Evolutionary conservation across 2,888 invertebrate genomes (phyloP).

Genomic region (Zhuqinia jingwanae): DNA sequence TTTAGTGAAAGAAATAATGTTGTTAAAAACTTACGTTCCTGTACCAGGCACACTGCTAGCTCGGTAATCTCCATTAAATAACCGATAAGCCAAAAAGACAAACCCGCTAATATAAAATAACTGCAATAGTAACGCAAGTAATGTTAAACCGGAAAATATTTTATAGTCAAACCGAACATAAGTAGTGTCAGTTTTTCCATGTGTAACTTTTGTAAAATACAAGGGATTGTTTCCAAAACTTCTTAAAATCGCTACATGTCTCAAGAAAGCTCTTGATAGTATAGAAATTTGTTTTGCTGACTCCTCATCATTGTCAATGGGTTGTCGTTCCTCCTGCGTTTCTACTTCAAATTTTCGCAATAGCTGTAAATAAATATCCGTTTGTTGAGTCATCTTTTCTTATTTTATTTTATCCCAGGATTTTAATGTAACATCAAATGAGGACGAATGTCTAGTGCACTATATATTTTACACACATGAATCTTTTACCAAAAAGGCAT

Average conservation of each 20-base stretch:
- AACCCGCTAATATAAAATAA: conserved; percentile 1
- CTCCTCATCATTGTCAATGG: background rate
- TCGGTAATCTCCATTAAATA: conserved; percentile 38
- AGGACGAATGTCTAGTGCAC: background rate
- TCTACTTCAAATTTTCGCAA: conserved; percentile 35
- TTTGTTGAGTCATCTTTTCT: conserved; percentile 39
- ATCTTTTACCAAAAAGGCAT: background rate
- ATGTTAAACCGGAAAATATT: conserved; percentile 14
- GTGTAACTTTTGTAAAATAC: conserved; percentile 27
- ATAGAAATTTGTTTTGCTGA: conserved; percentile 13
- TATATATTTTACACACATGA: background rate
- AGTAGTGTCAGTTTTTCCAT: background rate
- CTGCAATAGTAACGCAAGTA: background rate
- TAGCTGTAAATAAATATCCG: conserved; percentile 37
- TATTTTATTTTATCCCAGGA: too few relatives aligned
- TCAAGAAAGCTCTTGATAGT: background rate
- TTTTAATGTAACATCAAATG: too few relatives aligned
- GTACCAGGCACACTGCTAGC: conserved; percentile 30
- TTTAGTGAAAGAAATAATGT: background rate
- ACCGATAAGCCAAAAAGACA: background rate
- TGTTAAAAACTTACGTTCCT: conserved; percentile 17
- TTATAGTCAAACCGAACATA: conserved; percentile 32
- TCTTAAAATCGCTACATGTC: conserved; percentile 34
- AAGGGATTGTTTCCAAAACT: conserved; percentile 60
- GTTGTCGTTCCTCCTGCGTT: background rate